phyloP scores from a whole-genome alignment of 92 coral and sea anemone genomes.

The Diadumene lineata region DNA sequence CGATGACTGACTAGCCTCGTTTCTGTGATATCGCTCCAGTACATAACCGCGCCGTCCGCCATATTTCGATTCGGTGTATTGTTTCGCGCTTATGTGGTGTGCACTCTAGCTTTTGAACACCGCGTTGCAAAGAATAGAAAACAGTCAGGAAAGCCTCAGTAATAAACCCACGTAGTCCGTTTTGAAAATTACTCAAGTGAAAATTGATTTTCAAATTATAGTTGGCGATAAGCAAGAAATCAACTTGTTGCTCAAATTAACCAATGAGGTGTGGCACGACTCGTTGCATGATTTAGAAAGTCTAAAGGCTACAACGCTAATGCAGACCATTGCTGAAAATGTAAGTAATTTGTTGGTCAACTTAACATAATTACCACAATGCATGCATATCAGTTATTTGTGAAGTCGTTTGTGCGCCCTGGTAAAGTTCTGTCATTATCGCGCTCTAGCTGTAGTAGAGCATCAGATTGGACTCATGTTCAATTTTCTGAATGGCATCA shows the following conservation, averaged over 20 bases:
- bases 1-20: no score
- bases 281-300: conserved; percentile 26
- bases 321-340: conserved; percentile 2
- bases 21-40: no score
- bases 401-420: no score
- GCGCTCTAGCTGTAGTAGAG: no score
- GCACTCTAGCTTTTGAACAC: no score
- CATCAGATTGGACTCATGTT: not conserved
- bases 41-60: no score
- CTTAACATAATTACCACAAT: no score
- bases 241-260: conserved; percentile 17
- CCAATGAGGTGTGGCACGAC: conserved; percentile 17
- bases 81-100: no score
- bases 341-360: conserved; percentile 17
- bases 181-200: not conserved
- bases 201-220: not conserved
- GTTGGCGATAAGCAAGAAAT: conserved; percentile 18
- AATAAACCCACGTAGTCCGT: not conserved
- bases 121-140: no score
- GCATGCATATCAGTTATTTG: no score
- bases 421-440: no score
- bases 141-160: not conserved
- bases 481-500: not conserved
- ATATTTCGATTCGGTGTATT: no score
- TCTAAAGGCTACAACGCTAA: not conserved